These are phyloP conservation scores for Styela clava DNA, from an alignment of 23 tunicate genomes.

Conservation along the genomic window DNA sequence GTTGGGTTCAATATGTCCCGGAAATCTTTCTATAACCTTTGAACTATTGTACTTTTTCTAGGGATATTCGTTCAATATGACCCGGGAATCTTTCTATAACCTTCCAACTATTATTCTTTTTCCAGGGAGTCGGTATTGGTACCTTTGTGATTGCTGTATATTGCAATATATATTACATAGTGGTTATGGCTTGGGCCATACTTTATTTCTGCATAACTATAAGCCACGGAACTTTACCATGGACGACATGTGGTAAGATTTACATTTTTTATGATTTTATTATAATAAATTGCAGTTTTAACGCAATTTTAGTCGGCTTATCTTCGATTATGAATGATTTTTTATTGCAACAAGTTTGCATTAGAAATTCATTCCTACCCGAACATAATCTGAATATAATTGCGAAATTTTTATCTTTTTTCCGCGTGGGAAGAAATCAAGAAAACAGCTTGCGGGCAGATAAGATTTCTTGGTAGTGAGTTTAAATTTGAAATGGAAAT, in stretches of 20 bases:
- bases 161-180: conserved; percentile 56
- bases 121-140: conserved; percentile 62
- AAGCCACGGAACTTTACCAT: conserved; percentile 31
- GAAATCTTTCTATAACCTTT: too few species aligned
- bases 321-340: too few species aligned
- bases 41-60: too few species aligned
- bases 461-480: too few species aligned
- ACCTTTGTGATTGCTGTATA: conserved; percentile 32
- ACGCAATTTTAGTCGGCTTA: too few species aligned
- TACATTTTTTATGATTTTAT: neutral
- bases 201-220: conserved; percentile 38
- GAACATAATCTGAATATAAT: neutral
- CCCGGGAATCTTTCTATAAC: too few species aligned
- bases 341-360: too few species aligned
- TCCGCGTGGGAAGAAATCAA: neutral
- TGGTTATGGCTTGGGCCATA: conserved; percentile 72
- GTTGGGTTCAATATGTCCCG: too few species aligned
- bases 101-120: neutral
- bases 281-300: too few species aligned
- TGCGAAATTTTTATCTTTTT: neutral
- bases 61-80: too few species aligned
- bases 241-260: conserved; percentile 77
- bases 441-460: neutral
- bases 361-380: too few species aligned
- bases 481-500: neutral